Conservation (phyloP, 2,888 invertebrate genomes). For the Heterodera filipjevi region DNA sequence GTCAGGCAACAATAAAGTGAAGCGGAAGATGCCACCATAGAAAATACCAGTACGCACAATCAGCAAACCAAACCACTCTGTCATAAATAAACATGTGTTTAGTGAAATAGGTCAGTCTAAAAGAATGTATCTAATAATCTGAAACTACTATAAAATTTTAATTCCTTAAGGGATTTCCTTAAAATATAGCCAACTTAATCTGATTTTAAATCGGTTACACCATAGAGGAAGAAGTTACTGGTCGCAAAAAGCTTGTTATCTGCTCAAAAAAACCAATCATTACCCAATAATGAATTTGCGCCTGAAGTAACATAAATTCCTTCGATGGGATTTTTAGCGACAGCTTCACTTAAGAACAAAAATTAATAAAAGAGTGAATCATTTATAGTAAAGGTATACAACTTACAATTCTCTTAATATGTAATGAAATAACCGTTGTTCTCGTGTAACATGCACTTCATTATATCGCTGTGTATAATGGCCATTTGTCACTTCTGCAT, state of each 20-base stretch:
- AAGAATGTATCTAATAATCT: too few relatives aligned
- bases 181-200: not conserved
- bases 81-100: too few relatives aligned
- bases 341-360: constrained; percentile 29
- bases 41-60: constrained; percentile 39
- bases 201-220: too few relatives aligned
- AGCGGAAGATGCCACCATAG: constrained; percentile 39
- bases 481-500: not conserved
- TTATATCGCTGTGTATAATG: not conserved
- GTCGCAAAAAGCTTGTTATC: too few relatives aligned
- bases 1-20: constrained; percentile 32
- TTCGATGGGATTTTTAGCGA: constrained; percentile 40
- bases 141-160: too few relatives aligned
- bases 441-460: not conserved
- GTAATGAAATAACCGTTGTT: constrained; percentile 30
- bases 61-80: constrained; percentile 37
- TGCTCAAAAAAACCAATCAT: not conserved
- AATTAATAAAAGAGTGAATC: not conserved
- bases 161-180: too few relatives aligned
- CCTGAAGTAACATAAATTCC: constrained; percentile 34
- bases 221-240: too few relatives aligned
- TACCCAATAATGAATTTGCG: constrained; percentile 27
- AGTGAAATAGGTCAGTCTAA: too few relatives aligned
- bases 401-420: constrained; percentile 29
- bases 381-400: too few relatives aligned